Evolutionary conservation across 2,113 vertebrate species (phyloP).

Genomic region (Colius striatus): DNA sequence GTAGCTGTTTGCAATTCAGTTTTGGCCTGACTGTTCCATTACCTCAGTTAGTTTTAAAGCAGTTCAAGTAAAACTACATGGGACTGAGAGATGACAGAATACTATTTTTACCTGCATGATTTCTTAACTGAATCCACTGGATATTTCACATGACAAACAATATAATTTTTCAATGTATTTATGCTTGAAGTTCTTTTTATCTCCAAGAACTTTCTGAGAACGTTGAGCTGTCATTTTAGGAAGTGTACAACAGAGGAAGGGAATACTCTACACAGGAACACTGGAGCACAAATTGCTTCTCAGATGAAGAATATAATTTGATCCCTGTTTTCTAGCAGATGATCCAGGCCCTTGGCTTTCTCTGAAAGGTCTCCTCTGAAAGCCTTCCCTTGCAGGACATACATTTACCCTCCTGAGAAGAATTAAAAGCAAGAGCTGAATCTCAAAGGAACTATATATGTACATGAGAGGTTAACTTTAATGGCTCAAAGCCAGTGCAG

Average conservation of each 20-base stretch:
- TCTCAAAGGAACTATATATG: not conserved
- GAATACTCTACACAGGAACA: not conserved
- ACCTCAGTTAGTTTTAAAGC: constrained; percentile 17
- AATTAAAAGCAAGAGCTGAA: not conserved
- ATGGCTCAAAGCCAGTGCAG: not conserved
- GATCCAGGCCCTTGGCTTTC: not conserved
- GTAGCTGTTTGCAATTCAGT: constrained; percentile 31
- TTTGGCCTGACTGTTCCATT: constrained; percentile 14
- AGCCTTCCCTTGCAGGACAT: not conserved
- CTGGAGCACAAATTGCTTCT: not conserved
- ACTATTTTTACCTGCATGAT: not conserved
- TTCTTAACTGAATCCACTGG: not conserved
- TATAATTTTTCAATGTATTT: not conserved
- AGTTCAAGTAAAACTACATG: not conserved
- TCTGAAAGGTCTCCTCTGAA: not conserved
- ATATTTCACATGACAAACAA: not conserved
- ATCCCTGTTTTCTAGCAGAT: not conserved
- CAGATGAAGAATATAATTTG: not conserved
- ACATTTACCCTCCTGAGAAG: not conserved
- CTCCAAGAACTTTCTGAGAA: not conserved
- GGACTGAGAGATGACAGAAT: not conserved
- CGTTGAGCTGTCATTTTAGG: not conserved
- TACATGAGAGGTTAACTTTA: not conserved
- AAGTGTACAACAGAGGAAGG: not conserved
- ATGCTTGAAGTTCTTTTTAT: not conserved